Evolutionary conservation across 1,140 invertebrate species (phyloP), one percentile per base, ranked within the genome.

Genomic region (Drosophila pseudoananassae): DNA sequence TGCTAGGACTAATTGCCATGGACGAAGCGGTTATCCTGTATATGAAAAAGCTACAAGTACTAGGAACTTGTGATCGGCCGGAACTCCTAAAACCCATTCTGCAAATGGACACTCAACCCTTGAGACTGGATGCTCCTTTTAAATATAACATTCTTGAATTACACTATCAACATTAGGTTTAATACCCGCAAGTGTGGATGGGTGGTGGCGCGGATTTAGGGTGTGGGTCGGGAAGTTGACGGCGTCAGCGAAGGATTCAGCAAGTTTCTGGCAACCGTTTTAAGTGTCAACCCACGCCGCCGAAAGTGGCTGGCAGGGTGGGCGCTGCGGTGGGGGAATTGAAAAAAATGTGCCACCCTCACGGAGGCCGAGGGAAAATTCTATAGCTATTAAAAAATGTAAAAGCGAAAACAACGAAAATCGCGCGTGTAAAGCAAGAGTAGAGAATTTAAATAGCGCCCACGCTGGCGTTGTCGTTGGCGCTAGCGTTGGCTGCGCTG

Each of bases 321-420:
- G 82, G 74, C 77, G 55, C 76, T 74, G 47, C 40, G 29, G 38
- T 36, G 58, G 20, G 36, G 51, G 46, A 45, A 61, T 76, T 78
- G 46, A 71, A 88, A 88, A 85, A 83, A 76, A 78, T 57, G 74
- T 72, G 75, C 82, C 78, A 87, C 82, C 82, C 82, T 78, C 71
- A 52, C 51, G 9, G 43, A 45, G 58, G 51, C 46, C 49, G 54
- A 69, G 29, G 33, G 74, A 87, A 88, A 88, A 76, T 69, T 73
- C 78, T 88, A 70, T 79, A 88, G 83, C 83, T 88, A 88, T 88
- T 88, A 88, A 88, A 88, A 87, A 88, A 88, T 88, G 84, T 83
- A 79, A 89, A 88, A 88, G 84, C 84, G 84, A 88, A 88, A 88
- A 88, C 83, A 88, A 88, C 84, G 72, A 88, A 88, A 88, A 88